Percentiles rank a stretch among this genome's conserved stretches.
Evolutionary conservation across 1,140 invertebrate species (phyloP).

Genomic region (Drosophila parabipectinata): DNA sequence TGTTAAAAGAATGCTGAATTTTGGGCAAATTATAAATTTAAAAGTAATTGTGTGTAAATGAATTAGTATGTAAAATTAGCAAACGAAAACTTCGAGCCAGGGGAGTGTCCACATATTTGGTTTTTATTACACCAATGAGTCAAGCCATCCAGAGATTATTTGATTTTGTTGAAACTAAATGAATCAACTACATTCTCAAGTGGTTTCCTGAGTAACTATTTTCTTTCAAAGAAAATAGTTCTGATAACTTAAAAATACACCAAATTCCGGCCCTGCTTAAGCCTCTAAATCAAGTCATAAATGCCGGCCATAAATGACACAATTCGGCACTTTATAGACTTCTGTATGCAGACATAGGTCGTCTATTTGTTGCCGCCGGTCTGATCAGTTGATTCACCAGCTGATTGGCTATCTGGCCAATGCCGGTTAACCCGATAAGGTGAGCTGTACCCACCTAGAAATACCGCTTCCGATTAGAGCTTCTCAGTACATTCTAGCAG

Average conservation of each 20-base stretch:
- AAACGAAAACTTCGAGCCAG: conserved; percentile 50
- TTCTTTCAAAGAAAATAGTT: background rate
- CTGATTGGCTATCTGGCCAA: conserved; percentile 25
- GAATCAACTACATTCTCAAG: background rate
- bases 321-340: conserved; percentile 11
- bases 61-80: conserved; percentile 39
- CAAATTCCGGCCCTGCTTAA: conserved; percentile 4
- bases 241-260: background rate
- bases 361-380: conserved; percentile 5
- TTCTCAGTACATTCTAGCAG: conserved; percentile 31
- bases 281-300: conserved; percentile 47
- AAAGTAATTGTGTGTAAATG: conserved; percentile 48
- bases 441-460: background rate
- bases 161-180: background rate
- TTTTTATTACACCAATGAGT: conserved; percentile 2
- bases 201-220: background rate
- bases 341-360: conserved; percentile 23
- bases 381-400: conserved; percentile 25
- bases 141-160: background rate
- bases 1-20: conserved; percentile 67
- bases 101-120: background rate
- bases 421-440: conserved; percentile 37
- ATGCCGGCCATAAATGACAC: conserved; percentile 38
- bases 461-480: background rate
- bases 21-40: conserved; percentile 59